These are phyloP conservation scores for Drosophila nasuta DNA, from an alignment of 1,140 invertebrate genomes.

Conservation along the genomic window DNA sequence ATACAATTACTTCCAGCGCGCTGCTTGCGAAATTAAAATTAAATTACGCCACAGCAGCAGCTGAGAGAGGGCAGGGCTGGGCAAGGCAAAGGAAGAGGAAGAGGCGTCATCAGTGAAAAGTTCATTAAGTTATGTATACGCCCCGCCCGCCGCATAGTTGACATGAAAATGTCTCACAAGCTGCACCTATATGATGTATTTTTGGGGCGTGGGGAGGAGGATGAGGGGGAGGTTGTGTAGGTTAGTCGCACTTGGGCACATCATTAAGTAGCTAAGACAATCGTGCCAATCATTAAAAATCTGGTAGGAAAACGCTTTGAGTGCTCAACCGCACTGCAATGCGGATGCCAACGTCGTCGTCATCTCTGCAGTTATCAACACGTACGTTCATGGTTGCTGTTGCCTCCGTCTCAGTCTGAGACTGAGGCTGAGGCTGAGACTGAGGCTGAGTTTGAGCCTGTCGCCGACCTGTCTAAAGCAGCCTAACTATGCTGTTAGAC, in stretches of 20 bases:
- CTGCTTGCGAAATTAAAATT: slow-evolving; percentile 82
- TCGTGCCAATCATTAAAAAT: slow-evolving; percentile 83
- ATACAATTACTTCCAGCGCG: slow-evolving; percentile 81
- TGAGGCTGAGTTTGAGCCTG: slow-evolving; percentile 11
- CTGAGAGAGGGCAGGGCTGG: no score
- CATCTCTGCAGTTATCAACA: slow-evolving; percentile 67
- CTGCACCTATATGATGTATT: background rate
- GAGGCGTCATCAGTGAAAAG: slow-evolving; percentile 49
- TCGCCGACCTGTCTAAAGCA: slow-evolving; percentile 72
- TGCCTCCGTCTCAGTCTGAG: background rate
- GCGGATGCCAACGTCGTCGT: slow-evolving; percentile 55
- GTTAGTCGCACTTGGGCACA: slow-evolving; percentile 59
- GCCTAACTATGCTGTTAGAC: slow-evolving; percentile 75
- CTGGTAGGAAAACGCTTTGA: slow-evolving; percentile 65
- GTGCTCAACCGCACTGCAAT: slow-evolving; percentile 60
- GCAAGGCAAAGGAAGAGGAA: background rate
- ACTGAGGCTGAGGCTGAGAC: background rate
- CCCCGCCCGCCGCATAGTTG: slow-evolving; percentile 57
- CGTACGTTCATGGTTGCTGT: slow-evolving; percentile 39
- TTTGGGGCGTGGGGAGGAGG: background rate
- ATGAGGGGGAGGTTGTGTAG: slow-evolving; percentile 5
- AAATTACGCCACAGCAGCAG: slow-evolving; percentile 56
- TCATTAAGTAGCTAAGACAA: slow-evolving; percentile 82
- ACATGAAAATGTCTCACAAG: slow-evolving; percentile 69
- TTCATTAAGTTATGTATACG: slow-evolving; percentile 73